Percentiles rank a stretch among this genome's conserved stretches.
phyloP scores from a whole-genome alignment of 2,113 vertebrate genomes.

The Dissostichus mawsoni region DNA sequence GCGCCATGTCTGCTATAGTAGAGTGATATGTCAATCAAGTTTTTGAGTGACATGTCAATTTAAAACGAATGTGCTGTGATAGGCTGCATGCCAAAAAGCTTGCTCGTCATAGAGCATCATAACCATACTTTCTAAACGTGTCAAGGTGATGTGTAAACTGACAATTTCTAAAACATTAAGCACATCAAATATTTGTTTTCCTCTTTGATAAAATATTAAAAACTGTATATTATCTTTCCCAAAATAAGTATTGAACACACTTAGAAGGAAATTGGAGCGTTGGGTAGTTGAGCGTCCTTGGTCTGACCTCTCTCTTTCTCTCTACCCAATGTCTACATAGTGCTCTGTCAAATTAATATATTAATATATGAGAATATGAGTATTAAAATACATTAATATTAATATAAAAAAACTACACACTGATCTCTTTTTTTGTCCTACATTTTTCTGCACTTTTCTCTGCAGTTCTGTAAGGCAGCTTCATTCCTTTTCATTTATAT shows the following conservation, averaged over 20 bases:
- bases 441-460: not conserved
- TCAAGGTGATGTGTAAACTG: not conserved
- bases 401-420: not conserved
- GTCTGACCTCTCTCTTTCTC: too few species aligned
- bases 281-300: too few species aligned
- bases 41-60: constrained; percentile 55
- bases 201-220: not conserved
- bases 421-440: not conserved
- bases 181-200: not conserved
- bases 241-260: not conserved
- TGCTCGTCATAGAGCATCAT: constrained; percentile 22
- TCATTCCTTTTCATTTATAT: constrained; percentile 2
- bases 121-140: constrained; percentile 18
- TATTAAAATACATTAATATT: not conserved
- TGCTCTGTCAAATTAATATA: too few species aligned
- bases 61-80: constrained; percentile 49
- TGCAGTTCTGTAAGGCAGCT: not conserved
- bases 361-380: too few species aligned
- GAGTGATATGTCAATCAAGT: constrained; percentile 30
- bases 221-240: not conserved
- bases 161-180: not conserved
- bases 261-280: not conserved
- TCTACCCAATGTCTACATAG: too few species aligned
- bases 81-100: constrained; percentile 27
- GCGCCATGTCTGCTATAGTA: constrained; percentile 5